Base-by-base conservation (phyloP, 2,113 vertebrate species). In the Ceyx cyanopectus region DNA sequence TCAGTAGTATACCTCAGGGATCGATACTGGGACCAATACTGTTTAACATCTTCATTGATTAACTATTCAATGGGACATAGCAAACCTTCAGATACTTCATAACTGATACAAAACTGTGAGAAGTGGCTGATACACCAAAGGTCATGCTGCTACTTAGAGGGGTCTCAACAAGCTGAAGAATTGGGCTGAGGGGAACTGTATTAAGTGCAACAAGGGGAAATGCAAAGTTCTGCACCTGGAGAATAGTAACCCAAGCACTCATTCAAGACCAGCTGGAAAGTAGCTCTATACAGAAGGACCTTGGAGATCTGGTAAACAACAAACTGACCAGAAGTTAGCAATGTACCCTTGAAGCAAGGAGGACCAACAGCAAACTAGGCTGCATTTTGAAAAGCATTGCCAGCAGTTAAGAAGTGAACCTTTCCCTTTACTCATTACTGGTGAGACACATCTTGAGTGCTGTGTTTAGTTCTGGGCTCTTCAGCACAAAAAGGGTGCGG, bases 381-480 rank as follows among this genome's bases (percentile, higher is more conserved):
- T 54, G 45, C 11, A 18, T 80, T 72, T 73, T 57, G 40, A 65
- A 61, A 13, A 66, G 1, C 8, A 10, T 17, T 81, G 8, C 10
- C 24, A 46, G 14, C 6, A 65, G 22, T 26, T 19, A 53, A 45
- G 17, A 13, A 1, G 11, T 13, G 54, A 57, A 43, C 13, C 7
- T 67, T 70, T 8, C 30, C 13, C 21, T 62, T 20, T 46, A 3
- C 32, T 65, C 46, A 48, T 8, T 12, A 20, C 17, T 57, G 5
- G 11, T 37, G 29, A 73, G 50, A 68, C 10, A 32, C 12, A 37
- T n/a, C 27, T 76, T 0, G 0, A 40, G 11, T 53, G 7, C 7
- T 77, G 6, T 69, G 17, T 34, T 61, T 26, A 45, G 20, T 84
- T 91, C n/a, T 61, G 56, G 22, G 7, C 5, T 86, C 24, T 86